These are phyloP conservation scores for Enteromius treurensis DNA, from an alignment of 2,797 vertebrate species.

Conservation along the genomic window DNA sequence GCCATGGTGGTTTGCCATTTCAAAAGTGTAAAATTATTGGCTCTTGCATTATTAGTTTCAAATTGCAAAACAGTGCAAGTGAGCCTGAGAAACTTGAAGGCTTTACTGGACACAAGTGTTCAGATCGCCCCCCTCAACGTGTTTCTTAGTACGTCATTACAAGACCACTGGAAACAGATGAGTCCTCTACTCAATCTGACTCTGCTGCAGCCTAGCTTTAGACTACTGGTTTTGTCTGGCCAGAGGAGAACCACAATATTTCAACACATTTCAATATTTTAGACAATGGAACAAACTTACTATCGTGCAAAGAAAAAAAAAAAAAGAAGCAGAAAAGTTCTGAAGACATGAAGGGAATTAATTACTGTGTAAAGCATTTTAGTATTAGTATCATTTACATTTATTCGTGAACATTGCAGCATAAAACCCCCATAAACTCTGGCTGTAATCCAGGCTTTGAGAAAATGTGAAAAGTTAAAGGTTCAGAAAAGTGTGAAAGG, in stretches of 20 bases:
- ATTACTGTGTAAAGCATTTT: not conserved
- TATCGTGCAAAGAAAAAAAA: not conserved
- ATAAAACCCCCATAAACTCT: not conserved
- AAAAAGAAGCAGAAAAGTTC: not conserved
- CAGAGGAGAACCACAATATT: not conserved
- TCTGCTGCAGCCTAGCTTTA: not conserved
- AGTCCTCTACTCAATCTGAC: not conserved
- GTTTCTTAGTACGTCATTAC: not conserved
- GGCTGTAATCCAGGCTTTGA: not conserved
- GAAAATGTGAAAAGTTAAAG: not conserved
- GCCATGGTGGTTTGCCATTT: constrained; percentile 25
- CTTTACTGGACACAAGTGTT: not conserved
- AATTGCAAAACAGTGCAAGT: constrained; percentile 24
- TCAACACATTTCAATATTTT: not conserved
- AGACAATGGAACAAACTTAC: not conserved
- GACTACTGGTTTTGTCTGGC: not conserved
- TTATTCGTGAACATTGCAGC: not conserved
- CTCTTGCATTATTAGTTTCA: constrained; percentile 12
- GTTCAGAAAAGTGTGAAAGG: not conserved
- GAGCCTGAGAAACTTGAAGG: not conserved
- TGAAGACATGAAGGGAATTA: not conserved
- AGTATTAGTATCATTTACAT: not conserved
- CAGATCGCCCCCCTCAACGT: not conserved
- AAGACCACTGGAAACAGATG: not conserved
- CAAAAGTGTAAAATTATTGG: not conserved